Evolutionary conservation across 2,797 vertebrate genomes (phyloP).

Genomic region (Xyrichtys novacula): DNA sequence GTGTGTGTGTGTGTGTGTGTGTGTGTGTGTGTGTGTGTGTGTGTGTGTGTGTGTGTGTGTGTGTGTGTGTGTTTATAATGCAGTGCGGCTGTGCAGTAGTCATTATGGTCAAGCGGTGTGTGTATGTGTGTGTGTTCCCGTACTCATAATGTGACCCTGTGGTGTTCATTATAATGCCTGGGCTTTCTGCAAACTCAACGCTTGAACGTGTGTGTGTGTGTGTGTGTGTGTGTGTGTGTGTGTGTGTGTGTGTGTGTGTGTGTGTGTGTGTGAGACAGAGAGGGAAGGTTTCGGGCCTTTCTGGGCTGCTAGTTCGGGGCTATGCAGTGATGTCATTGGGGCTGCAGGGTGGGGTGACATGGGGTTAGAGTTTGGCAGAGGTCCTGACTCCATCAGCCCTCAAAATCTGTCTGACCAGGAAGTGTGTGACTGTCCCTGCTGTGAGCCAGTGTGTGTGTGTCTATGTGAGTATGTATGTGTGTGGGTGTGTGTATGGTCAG

Average conservation of each 20-base stretch:
- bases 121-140: constrained; percentile 30
- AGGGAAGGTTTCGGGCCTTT: constrained; percentile 23
- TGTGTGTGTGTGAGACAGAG: constrained; percentile 4
- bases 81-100: constrained; percentile 32
- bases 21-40: constrained; percentile 28
- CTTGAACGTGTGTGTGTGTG: constrained; percentile 7
- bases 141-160: constrained; percentile 46
- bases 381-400: constrained; percentile 56
- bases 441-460: constrained; percentile 13
- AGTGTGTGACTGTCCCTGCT: constrained; percentile 37
- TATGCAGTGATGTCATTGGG: constrained; percentile 69
- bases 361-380: constrained; percentile 67
- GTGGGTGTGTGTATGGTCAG: constrained; percentile 44
- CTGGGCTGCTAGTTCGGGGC: constrained; percentile 42
- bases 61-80: constrained; percentile 18
- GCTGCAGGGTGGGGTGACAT: constrained; percentile 71
- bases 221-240: constrained; percentile 22
- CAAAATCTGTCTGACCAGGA: constrained; percentile 50
- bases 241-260: constrained; percentile 7
- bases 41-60: constrained; percentile 22
- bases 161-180: constrained; percentile 21
- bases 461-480: constrained; percentile 17
- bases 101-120: constrained; percentile 38
- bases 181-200: constrained; percentile 1
- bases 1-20: constrained; percentile 24